These are phyloP conservation scores for Molossus alvarezi DNA, from an alignment of 2,797 vertebrate species.

Conservation along the genomic window DNA sequence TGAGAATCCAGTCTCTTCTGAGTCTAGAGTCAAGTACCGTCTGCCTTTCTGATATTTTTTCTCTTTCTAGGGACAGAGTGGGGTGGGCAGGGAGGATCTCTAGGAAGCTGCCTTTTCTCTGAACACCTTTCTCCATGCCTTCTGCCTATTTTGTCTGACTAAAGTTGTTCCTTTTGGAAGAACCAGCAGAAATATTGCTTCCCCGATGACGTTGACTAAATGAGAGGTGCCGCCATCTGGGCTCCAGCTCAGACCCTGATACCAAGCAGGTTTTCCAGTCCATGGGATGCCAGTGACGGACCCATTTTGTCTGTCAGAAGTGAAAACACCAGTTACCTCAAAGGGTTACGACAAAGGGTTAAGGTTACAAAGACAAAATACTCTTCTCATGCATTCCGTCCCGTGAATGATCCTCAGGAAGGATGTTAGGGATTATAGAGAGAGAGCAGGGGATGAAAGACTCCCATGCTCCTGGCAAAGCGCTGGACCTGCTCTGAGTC, in stretches of 20 bases:
- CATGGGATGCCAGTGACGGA: neutral
- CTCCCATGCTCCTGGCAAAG: neutral
- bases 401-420: neutral
- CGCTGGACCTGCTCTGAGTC: neutral
- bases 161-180: neutral
- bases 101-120: neutral
- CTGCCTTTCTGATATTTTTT: neutral
- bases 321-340: neutral
- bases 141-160: neutral
- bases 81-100: neutral
- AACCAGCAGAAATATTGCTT: neutral
- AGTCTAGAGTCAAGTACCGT: neutral
- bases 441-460: too few species aligned
- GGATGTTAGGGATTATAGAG: neutral
- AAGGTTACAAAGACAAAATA: neutral
- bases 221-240: accelerated
- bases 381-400: neutral
- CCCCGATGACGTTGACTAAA: neutral
- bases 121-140: neutral
- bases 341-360: neutral
- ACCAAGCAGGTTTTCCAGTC: neutral
- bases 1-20: neutral
- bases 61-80: neutral
- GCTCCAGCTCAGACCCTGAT: neutral
- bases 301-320: neutral